Conservation (phyloP, 2,113 vertebrate genomes). For the Mustela lutreola region DNA sequence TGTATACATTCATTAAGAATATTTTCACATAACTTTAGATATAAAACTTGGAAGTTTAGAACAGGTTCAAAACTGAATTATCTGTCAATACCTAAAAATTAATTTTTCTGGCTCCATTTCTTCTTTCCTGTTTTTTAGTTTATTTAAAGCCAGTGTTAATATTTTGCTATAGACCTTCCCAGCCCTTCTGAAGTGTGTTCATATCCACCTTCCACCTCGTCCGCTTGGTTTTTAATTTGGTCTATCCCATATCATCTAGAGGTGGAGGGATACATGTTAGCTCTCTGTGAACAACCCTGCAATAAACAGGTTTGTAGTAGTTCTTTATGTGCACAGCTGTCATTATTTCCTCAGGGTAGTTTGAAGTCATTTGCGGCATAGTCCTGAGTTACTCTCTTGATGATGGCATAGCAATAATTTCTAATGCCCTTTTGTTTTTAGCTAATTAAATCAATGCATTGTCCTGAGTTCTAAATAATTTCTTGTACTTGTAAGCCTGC, state of each 20-base stretch:
- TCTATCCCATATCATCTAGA: not conserved
- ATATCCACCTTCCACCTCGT: not conserved
- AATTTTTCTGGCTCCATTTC: conserved; percentile 19
- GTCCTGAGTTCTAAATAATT: not conserved
- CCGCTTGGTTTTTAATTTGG: not conserved
- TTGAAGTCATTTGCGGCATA: conserved; percentile 4
- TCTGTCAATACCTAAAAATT: conserved; percentile 22
- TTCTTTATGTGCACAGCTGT: conserved; percentile 16
- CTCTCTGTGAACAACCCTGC: not conserved
- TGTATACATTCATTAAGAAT: not conserved
- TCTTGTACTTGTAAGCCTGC: not conserved
- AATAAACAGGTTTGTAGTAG: not conserved
- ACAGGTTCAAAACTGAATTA: conserved; percentile 25
- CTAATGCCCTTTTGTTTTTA: not conserved
- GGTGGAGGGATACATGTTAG: not conserved
- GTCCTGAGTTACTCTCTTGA: not conserved
- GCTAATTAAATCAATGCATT: not conserved
- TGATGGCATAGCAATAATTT: not conserved
- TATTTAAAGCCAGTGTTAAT: not conserved
- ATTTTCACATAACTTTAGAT: conserved; percentile 50
- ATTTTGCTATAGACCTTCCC: not conserved
- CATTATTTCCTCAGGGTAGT: not conserved
- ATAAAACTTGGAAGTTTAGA: not conserved
- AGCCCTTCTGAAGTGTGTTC: not conserved
- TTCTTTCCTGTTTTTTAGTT: conserved; percentile 4